Evolutionary conservation across 2,113 vertebrate species (phyloP).

Genomic region (Thunnus maccoyii): DNA sequence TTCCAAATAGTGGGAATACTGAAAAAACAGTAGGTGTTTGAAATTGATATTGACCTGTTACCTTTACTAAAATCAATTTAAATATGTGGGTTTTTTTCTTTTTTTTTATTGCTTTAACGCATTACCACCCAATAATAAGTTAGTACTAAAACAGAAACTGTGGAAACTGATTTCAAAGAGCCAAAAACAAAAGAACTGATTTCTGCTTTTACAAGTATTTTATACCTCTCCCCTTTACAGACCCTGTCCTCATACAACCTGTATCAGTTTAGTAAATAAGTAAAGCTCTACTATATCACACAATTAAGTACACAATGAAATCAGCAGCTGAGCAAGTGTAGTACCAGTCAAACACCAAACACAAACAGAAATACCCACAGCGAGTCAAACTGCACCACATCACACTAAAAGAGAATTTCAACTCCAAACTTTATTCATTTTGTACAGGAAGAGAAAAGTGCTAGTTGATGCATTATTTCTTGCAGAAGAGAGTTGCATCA

Average conservation of each 20-base stretch:
- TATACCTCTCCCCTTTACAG: neutral
- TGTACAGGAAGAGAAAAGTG: slow-evolving; percentile 68
- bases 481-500: slow-evolving; percentile 78
- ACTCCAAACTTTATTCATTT: slow-evolving; percentile 64
- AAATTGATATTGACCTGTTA: no score
- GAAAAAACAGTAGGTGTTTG: no score
- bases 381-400: slow-evolving; percentile 39
- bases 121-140: no score
- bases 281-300: slow-evolving; percentile 10
- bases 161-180: neutral
- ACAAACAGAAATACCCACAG: neutral
- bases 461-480: slow-evolving; percentile 63
- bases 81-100: no score
- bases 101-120: no score
- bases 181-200: neutral
- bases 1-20: neutral
- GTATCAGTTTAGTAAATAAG: neutral
- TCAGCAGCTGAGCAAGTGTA: slow-evolving; percentile 13
- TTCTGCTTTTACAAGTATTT: neutral
- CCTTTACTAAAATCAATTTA: no score
- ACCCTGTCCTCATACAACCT: neutral
- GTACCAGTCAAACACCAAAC: slow-evolving; percentile 32
- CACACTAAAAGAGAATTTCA: slow-evolving; percentile 38
- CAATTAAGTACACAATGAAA: slow-evolving; percentile 19
- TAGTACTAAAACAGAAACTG: no score